phyloP scores from a whole-genome alignment of 2,797 vertebrate species.

The Lutjanus argentimaculatus region DNA sequence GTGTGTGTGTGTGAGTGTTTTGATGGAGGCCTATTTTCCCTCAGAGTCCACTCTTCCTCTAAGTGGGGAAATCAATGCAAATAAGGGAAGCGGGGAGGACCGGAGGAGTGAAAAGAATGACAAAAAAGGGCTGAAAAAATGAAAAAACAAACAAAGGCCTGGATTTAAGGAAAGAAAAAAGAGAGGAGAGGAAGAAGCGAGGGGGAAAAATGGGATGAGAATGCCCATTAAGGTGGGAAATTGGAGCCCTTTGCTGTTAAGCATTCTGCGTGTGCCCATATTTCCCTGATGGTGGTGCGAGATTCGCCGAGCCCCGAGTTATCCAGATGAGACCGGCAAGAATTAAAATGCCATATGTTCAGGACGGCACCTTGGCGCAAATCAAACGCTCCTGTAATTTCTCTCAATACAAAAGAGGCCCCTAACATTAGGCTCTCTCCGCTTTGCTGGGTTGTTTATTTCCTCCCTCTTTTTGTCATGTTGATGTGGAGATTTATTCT shows the following conservation, averaged over 20 bases:
- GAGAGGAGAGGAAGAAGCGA: constrained; percentile 24
- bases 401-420: constrained; percentile 84
- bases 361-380: constrained; percentile 81
- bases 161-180: constrained; percentile 65
- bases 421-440: constrained; percentile 77
- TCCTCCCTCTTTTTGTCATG: constrained; percentile 69
- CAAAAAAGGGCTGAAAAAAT: constrained; percentile 59
- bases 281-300: constrained; percentile 86
- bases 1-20: constrained; percentile 59
- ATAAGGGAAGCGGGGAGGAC: constrained; percentile 75
- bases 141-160: constrained; percentile 74
- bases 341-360: constrained; percentile 91
- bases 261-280: constrained; percentile 86
- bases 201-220: constrained; percentile 72
- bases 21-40: constrained; percentile 79
- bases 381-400: constrained; percentile 87
- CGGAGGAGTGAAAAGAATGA: constrained; percentile 70
- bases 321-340: constrained; percentile 89
- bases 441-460: constrained; percentile 83
- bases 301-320: constrained; percentile 82
- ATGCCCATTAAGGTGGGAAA: constrained; percentile 88
- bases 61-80: constrained; percentile 85
- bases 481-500: constrained; percentile 72
- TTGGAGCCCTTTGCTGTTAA: constrained; percentile 88
- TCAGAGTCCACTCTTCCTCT: constrained; percentile 77